A percentile compares a stretch with the other conserved stretches of the same genome.
Conservation (phyloP, 2,113 vertebrate species). For the Melanerpes formicivorus region DNA sequence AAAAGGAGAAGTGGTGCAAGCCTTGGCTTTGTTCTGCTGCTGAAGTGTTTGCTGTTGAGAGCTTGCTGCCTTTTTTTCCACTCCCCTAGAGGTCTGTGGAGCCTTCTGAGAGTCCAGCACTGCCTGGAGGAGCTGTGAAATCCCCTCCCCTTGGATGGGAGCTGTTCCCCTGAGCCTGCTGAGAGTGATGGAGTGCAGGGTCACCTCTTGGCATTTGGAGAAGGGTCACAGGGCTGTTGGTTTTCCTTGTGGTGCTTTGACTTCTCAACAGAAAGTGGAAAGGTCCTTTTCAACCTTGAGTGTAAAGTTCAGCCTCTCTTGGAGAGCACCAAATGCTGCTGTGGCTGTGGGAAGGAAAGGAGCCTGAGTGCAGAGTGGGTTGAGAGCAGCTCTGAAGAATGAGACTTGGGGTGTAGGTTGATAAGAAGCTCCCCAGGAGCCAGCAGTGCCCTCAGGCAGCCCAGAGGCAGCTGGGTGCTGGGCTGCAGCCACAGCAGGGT, state of each 20-base stretch:
- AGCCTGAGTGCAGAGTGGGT: background rate
- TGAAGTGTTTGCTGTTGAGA: background rate
- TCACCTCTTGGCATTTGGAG: background rate
- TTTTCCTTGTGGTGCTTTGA: background rate
- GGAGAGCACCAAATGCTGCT: conserved; percentile 5
- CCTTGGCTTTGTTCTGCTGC: background rate
- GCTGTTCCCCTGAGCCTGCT: background rate
- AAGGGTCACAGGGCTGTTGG: background rate
- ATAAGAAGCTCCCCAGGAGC: too few relatives aligned
- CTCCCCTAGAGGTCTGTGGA: background rate
- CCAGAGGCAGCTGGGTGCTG: too few relatives aligned
- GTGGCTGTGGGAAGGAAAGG: conserved; percentile 49
- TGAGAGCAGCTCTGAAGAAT: background rate
- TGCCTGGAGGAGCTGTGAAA: background rate
- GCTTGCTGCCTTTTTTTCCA: background rate
- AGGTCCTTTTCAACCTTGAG: conserved; percentile 31
- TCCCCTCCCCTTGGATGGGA: background rate
- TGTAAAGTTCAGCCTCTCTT: conserved; percentile 47
- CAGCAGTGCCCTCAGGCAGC: too few relatives aligned
- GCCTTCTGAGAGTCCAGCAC: background rate
- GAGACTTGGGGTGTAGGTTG: too few relatives aligned
- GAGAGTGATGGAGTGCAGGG: background rate
- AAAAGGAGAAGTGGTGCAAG: background rate
- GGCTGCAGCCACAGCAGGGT: too few relatives aligned
- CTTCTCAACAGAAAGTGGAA: conserved; percentile 28